A percentile compares a stretch with the other conserved stretches of the same genome.
These are phyloP conservation scores for Arenaria interpres DNA, from an alignment of 2,113 vertebrate species.

Conservation along the genomic window DNA sequence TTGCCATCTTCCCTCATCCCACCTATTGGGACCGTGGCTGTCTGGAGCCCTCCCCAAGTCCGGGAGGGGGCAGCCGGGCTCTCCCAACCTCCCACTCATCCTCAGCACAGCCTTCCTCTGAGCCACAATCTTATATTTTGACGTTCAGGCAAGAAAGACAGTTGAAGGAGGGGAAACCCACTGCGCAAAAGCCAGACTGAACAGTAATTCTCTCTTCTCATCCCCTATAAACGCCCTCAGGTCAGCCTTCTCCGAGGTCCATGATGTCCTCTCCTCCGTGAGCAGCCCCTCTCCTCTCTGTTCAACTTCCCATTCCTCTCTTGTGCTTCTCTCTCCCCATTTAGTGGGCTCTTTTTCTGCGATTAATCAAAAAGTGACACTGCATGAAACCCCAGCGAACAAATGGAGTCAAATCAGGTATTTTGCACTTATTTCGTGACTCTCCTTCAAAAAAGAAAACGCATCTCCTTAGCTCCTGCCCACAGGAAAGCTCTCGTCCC, in stretches of 20 bases:
- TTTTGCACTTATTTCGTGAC: neutral
- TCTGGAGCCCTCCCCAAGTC: neutral
- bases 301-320: neutral
- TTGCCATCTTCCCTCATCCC: neutral
- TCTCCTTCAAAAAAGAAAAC: neutral
- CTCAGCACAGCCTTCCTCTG: neutral
- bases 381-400: neutral
- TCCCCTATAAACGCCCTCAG: neutral
- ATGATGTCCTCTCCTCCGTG: neutral
- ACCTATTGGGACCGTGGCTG: fast-evolving
- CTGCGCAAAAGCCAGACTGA: neutral
- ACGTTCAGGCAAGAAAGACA: neutral
- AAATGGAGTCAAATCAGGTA: neutral
- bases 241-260: neutral
- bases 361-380: neutral
- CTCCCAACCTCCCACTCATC: neutral
- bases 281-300: neutral
- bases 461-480: neutral
- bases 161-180: fast-evolving
- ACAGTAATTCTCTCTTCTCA: neutral
- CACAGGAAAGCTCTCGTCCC: neutral
- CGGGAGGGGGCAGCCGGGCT: neutral
- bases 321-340: neutral
- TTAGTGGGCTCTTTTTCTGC: neutral
- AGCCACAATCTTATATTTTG: neutral